Evolutionary conservation across 1,140 invertebrate species (phyloP).

Genomic region (Cyphomyrmex costatus): DNA sequence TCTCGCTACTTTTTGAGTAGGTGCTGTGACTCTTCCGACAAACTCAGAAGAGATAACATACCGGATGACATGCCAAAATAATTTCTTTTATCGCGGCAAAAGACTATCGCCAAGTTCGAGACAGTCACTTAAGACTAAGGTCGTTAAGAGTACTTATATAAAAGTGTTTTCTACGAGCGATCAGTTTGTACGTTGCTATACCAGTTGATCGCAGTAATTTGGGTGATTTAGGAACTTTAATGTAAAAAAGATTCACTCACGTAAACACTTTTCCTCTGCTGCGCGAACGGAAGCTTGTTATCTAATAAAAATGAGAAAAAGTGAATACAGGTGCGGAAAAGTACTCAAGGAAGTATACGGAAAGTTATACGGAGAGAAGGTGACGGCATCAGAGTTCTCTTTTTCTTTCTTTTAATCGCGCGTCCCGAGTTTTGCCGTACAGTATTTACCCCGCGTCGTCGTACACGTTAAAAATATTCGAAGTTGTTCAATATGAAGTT

Average conservation of each 20-base stretch:
- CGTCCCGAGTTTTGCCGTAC: background rate
- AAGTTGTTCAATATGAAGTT: background rate
- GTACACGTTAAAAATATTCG: background rate
- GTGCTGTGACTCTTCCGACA: background rate
- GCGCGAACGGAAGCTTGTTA: conserved; percentile 19
- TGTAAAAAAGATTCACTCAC: conserved; percentile 38
- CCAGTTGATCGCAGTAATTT: background rate
- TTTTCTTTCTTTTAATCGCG: conserved; percentile 1
- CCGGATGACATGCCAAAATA: background rate
- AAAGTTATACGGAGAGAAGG: conserved; percentile 1
- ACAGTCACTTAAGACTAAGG: background rate
- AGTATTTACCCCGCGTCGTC: background rate
- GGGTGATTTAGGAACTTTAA: conserved; percentile 32
- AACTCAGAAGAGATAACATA: background rate
- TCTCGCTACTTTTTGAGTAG: background rate
- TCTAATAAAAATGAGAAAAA: conserved; percentile 19
- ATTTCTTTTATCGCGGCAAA: background rate
- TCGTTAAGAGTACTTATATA: conserved; percentile 2
- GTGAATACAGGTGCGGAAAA: conserved; percentile 32
- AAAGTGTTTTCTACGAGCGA: background rate
- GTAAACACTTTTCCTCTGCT: conserved; percentile 20
- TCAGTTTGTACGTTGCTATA: conserved; percentile 24
- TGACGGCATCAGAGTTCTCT: too few relatives aligned
- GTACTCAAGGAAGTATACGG: conserved; percentile 1
- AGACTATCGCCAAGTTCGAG: background rate